Evolutionary conservation across 2,888 invertebrate species (phyloP), one percentile per base, ranked within the genome.

Genomic region (Unio pictorum): DNA sequence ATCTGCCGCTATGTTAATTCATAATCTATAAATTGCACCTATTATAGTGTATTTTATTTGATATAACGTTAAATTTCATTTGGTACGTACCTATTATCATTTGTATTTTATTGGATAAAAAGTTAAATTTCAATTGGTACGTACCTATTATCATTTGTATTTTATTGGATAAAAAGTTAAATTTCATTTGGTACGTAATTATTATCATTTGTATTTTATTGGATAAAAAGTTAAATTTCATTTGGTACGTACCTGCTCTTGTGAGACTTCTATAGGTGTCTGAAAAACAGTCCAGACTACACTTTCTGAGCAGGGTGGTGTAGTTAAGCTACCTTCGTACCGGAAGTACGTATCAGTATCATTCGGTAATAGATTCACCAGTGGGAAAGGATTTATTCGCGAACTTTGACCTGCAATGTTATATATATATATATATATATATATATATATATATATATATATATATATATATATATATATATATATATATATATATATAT

Each of bases 261-360:
- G 67, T 5, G 81, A 81, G 54, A 83, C 75, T 58, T 76, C 73
- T 61, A 79, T 76, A 26, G 80, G 76, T 28, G 80, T 78, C 30
- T 71, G 73, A 65, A 84, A 86, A 30, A 87, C 78, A 3, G 85
- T 82, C 87, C 87, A 87, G 45, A 79, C 75, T 65, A 87, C 85
- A 59, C 78, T 80, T 73, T 85, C 84, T 28, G 74, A 74, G 68
- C 87, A 87, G 1, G 85, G 86, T 8, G 87, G 87, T 20, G 83
- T 83, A 59, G 86, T 87, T 64, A 85, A 64, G 65, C 84, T 84
- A 58, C 87, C 87, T 66, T 77, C 72, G 73, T 87, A 87, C 23
- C 86, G 79, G 76, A 82, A 87, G 72, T 79, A 86, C 17, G 76
- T 75, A 17, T 70, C 68, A 8, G 69, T 59, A 57, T 79, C 73